Percentiles rank a stretch among this genome's conserved stretches.
phyloP scores from a whole-genome alignment of 2,113 vertebrate species.

The Bos javanicus region DNA sequence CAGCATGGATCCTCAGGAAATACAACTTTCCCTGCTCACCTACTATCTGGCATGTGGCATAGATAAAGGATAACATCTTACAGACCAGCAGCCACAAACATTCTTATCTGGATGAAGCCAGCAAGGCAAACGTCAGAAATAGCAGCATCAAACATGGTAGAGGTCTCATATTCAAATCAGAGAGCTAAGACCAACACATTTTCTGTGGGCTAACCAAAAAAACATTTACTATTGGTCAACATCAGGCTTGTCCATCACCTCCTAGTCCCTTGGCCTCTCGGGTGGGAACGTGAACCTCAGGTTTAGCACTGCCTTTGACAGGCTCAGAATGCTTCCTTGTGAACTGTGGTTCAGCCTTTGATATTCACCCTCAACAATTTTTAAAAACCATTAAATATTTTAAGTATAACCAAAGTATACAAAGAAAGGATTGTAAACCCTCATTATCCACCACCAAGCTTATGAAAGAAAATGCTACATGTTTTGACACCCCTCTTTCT shows the following conservation, averaged over 20 bases:
- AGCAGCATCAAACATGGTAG: background rate
- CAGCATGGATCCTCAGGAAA: background rate
- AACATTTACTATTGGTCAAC: background rate
- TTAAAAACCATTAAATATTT: background rate
- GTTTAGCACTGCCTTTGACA: no score
- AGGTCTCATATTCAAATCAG: background rate
- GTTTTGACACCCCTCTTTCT: background rate
- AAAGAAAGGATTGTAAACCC: background rate
- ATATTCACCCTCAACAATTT: background rate
- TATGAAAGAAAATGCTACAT: background rate
- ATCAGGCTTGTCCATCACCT: background rate
- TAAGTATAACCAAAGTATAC: background rate
- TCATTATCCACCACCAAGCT: background rate
- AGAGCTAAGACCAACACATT: background rate
- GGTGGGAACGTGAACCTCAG: background rate
- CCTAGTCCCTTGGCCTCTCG: background rate
- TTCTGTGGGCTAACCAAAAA: background rate
- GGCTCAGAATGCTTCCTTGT: background rate
- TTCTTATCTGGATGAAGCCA: background rate
- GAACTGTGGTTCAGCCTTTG: background rate
- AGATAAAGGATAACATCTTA: background rate
- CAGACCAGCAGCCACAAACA: background rate
- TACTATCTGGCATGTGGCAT: background rate
- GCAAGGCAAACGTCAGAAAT: background rate
- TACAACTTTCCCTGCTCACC: background rate